Base-by-base conservation (phyloP, 2,113 vertebrate species). In the Lophura nycthemera region DNA sequence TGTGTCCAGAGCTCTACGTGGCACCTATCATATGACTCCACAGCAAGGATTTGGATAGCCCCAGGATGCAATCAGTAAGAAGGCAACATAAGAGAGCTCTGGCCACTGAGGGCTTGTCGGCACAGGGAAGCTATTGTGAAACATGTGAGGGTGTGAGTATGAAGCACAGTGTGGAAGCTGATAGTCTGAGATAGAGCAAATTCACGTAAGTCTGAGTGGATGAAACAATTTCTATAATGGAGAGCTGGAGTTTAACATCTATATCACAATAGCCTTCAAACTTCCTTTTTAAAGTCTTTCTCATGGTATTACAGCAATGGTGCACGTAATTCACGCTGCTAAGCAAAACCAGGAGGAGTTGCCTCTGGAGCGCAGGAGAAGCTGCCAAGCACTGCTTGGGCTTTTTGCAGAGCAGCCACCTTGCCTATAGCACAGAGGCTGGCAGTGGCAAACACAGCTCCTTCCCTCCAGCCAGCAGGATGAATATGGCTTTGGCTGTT, bases 1-100 rank as follows among this genome's bases (percentile, higher is more conserved):
- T 81, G 90, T 14, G 36, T 20, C 40, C 11, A 4, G 54, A 78
- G 73, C 74, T 84, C 81, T 91, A 93, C 27, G 22, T 17, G 52
- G 36, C 63, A 92, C 61, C 90, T 78, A 84, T 48, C 85, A 48
- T 63, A 78, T 36, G 63, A 60, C 60, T 93, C 90, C 75, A 76
- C 38, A 86, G 75, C 86, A 90, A 84, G 88, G 76, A 82, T 69
- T 90, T 63, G 70, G 70, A 86, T 88, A 95, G 92, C 92, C 73
- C 71, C 52, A 34, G 93, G 66, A 82, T 24, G 61, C 63, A 82
- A 86, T 82, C 91, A 86, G 69, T 93, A 86, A 48, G 65, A 90
- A 93, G 92, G 72, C 52, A 88, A 65, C 73, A 45, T 42, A 89
- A 93, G 76, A 92, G 81, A 75, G n/a, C 73, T 84, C 45, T 93